Evolutionary conservation across 1,140 invertebrate genomes (phyloP), one percentile per base, ranked within the genome.

Genomic region (Bombus balteatus): DNA sequence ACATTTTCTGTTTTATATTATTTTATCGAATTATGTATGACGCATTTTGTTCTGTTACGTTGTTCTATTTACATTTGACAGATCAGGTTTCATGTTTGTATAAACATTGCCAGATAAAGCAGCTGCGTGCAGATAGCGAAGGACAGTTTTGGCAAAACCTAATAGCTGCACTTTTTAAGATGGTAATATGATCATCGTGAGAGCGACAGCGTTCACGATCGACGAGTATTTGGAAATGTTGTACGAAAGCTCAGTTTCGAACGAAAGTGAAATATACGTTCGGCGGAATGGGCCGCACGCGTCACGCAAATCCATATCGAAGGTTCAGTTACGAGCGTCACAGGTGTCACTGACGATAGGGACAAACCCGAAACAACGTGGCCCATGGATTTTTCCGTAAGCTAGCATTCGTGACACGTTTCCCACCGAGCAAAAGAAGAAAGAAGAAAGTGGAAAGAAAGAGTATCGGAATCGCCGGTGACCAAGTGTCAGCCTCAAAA

Each of bases 401-500:
- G 32, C n/a, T 25, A 12, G 28, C 4, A 78, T 78, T 78, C 76
- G 4, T 41, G 59, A 2, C 76, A 78, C n/a, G 76, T 78, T 66
- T 13, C 0, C 10, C 1, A 25, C 1, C n/a, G n/a, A 32, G 43
- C 5, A 32, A 74, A 74, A 15, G 28, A 15, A 43, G 13, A 8
- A 9, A 39, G 28, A 73, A 28, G 43, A 73, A n/a, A 53, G 15
- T 53, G 47, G 47, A 53, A 34, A 39, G 15, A 65, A 25, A 37
- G 8, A 65, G 43, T 43, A 65, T 78, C n/a, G 25, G n/a, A 73
- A 72, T 80, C 66, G 25, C 6, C 34, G 32, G 18, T 47, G 77
- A 57, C 39, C 39, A 65, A 72, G 66, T n/a, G 59, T 59, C 68
- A 65, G 43, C 4, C n/a, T 89, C 73, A 37, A n/a, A 89, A 82